A percentile compares a stretch with the other conserved stretches of the same genome.
Evolutionary conservation across 1,140 invertebrate genomes (phyloP).

Genomic region (Leptinotarsa defecta): DNA sequence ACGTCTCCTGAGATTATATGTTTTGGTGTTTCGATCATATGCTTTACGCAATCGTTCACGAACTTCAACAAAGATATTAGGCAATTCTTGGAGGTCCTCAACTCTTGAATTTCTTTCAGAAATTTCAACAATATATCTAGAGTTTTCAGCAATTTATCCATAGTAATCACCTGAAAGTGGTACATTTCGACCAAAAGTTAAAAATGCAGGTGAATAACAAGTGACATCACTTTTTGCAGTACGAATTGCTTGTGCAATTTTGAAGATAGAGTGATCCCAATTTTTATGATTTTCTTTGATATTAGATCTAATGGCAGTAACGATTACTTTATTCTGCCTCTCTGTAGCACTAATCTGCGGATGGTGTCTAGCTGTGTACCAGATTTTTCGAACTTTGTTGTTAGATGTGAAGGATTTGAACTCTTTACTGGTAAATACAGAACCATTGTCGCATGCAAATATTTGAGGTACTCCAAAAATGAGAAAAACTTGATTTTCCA

Average conservation of each 20-base stretch:
- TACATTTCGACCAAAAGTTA: constrained; percentile 21
- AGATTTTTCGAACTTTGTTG: constrained; percentile 27
- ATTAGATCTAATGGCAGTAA: constrained; percentile 31
- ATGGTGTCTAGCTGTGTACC: constrained; percentile 26
- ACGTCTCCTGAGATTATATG: constrained; percentile 33
- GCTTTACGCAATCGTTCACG: constrained; percentile 22
- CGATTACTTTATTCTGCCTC: constrained; percentile 29
- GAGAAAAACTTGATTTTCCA: constrained; percentile 12
- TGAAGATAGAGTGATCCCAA: constrained; percentile 26
- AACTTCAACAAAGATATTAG: constrained; percentile 23
- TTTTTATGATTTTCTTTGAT: constrained; percentile 25
- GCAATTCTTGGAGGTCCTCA: constrained; percentile 19
- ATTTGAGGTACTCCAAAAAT: too few relatives aligned
- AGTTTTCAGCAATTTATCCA: constrained; percentile 18
- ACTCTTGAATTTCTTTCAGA: constrained; percentile 22
- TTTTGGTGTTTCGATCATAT: constrained; percentile 25
- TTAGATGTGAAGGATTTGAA: background rate
- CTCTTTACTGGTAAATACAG: background rate
- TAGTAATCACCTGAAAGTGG: constrained; percentile 27
- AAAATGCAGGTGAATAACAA: constrained; percentile 19
- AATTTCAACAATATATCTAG: constrained; percentile 8
- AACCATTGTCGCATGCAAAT: too few relatives aligned
- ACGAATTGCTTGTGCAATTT: constrained; percentile 29
- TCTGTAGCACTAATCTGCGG: constrained; percentile 32
- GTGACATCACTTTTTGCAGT: constrained; percentile 31